Evolutionary conservation across 2,113 vertebrate genomes (phyloP).

Genomic region (Danio rerio): DNA sequence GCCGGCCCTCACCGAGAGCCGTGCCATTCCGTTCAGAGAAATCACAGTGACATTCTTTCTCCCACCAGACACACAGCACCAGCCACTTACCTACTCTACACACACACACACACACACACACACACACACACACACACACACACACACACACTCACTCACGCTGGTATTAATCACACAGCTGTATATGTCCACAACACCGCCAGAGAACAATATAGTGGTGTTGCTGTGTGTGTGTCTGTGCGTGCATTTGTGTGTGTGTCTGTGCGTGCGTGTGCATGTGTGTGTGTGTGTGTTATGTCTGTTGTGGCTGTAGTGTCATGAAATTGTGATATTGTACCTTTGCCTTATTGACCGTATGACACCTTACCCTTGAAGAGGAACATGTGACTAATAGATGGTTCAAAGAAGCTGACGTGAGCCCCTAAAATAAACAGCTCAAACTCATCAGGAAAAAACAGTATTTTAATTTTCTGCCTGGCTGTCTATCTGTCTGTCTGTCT

Average conservation of each 20-base stretch:
- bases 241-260: not conserved
- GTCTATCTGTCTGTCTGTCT: too few relatives aligned
- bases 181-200: not conserved
- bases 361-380: not conserved
- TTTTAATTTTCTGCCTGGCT: too few relatives aligned
- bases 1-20: conserved; percentile 37
- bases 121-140: not conserved
- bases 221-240: not conserved
- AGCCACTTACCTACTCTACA: conserved; percentile 7
- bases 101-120: not conserved
- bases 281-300: too few relatives aligned
- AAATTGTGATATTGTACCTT: not conserved
- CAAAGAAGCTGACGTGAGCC: not conserved
- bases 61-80: conserved; percentile 36
- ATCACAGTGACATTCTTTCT: conserved; percentile 63
- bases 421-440: too few relatives aligned
- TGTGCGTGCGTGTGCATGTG: not conserved
- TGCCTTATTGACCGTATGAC: conserved; percentile 6
- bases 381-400: not conserved
- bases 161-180: conserved; percentile 1
- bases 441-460: not conserved
- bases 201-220: not conserved
- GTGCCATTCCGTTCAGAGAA: conserved; percentile 56
- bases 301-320: not conserved
- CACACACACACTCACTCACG: not conserved